These are phyloP conservation scores for Neopipo cinnamomea DNA, from an alignment of 2,113 vertebrate species.

Conservation along the genomic window DNA sequence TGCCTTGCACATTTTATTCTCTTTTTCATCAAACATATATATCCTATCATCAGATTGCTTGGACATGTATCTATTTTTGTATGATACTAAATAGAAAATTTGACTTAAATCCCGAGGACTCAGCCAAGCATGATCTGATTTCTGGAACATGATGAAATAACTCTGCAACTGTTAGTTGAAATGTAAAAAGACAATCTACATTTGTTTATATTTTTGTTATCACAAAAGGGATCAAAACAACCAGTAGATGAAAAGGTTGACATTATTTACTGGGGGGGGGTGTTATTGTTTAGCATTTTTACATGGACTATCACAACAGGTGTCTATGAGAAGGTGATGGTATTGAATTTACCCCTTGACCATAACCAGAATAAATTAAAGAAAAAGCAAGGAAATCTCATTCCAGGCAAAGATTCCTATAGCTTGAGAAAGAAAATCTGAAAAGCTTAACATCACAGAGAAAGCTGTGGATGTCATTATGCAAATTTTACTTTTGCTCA, in stretches of 20 bases:
- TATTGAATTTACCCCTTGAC: background rate
- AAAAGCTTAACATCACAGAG: background rate
- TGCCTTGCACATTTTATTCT: background rate
- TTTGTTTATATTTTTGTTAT: background rate
- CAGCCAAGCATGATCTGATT: background rate
- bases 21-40: background rate
- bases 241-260: background rate
- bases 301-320: background rate
- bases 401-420: background rate
- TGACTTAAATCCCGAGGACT: background rate
- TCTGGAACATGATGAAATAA: background rate
- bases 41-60: background rate
- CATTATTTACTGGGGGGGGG: background rate
- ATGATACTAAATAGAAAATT: background rate
- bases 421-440: background rate
- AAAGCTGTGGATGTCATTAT: background rate
- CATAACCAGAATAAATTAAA: background rate
- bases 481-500: conserved; percentile 22
- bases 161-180: background rate
- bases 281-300: background rate
- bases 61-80: background rate
- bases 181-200: background rate
- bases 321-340: background rate
- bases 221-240: background rate
- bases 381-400: background rate